Conservation (phyloP, 2,888 invertebrate species). For the Macrosiphum euphorbiae region DNA sequence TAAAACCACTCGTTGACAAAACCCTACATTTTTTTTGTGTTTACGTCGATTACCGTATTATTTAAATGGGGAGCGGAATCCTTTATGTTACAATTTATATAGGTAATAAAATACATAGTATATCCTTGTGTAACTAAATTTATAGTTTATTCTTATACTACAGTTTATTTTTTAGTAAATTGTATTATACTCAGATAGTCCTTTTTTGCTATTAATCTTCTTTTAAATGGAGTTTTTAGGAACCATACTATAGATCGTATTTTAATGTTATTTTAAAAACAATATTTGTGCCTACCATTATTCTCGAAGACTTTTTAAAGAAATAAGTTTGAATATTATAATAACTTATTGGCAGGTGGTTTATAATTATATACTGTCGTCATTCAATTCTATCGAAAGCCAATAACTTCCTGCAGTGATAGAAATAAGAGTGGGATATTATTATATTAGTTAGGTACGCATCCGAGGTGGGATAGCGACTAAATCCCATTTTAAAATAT, state of each 20-base stretch:
- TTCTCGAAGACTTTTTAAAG: neutral
- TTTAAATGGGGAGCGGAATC: neutral
- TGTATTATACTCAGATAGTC: neutral
- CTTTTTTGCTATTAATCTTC: neutral
- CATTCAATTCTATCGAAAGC: neutral
- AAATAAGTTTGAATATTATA: neutral
- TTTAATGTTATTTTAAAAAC: neutral
- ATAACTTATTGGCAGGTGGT: neutral
- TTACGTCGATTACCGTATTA: neutral
- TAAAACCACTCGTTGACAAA: neutral
- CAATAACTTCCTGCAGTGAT: neutral
- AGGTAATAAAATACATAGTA: neutral
- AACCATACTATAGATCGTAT: neutral
- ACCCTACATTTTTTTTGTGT: neutral
- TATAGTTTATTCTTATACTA: neutral
- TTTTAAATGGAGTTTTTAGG: neutral
- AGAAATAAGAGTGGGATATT: neutral
- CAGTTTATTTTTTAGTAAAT: neutral
- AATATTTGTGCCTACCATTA: neutral
- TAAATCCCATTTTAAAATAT: neutral
- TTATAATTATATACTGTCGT: neutral
- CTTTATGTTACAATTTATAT: neutral
- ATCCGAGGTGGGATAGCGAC: neutral
- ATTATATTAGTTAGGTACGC: neutral
- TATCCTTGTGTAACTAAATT: neutral